These are phyloP conservation scores for Sinonovacula constricta DNA, from an alignment of 1,140 invertebrate species.

Conservation along the genomic window DNA sequence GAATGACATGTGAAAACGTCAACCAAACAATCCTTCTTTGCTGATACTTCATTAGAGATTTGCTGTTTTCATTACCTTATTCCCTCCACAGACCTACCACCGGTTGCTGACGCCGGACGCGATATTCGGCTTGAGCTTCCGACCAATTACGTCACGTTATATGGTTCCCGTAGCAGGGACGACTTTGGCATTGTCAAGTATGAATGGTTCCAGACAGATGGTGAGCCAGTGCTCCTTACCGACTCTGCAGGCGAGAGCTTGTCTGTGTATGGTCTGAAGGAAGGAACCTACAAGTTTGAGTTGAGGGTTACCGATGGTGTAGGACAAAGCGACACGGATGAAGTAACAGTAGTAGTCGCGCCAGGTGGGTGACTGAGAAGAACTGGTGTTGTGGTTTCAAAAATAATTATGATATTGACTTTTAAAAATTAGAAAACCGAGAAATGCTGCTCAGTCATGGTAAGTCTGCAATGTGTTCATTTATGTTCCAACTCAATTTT, in stretches of 20 bases:
- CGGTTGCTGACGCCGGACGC: slow-evolving; percentile 16
- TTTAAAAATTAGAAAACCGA: too few relatives aligned
- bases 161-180: slow-evolving; percentile 18
- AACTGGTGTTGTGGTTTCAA: too few relatives aligned
- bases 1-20: too few relatives aligned
- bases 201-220: slow-evolving; percentile 23
- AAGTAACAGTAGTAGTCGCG: slow-evolving; percentile 3
- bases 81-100: slow-evolving; percentile 15
- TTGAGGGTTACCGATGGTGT: slow-evolving; percentile 1
- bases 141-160: background rate
- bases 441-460: too few relatives aligned
- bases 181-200: slow-evolving; percentile 32
- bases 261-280: background rate
- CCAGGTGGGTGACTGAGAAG: slow-evolving; percentile 15
- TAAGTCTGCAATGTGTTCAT: too few relatives aligned
- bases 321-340: slow-evolving; percentile 24
- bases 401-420: too few relatives aligned
- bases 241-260: background rate
- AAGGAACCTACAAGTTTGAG: slow-evolving; percentile 34
- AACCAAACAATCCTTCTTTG: too few relatives aligned
- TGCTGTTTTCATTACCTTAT: too few relatives aligned
- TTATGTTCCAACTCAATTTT: too few relatives aligned
- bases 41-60: too few relatives aligned
- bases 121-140: slow-evolving; percentile 20
- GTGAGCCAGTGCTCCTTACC: slow-evolving; percentile 7